These are phyloP conservation scores for Linepithema humile DNA, from an alignment of 1,140 invertebrate species.

Conservation along the genomic window DNA sequence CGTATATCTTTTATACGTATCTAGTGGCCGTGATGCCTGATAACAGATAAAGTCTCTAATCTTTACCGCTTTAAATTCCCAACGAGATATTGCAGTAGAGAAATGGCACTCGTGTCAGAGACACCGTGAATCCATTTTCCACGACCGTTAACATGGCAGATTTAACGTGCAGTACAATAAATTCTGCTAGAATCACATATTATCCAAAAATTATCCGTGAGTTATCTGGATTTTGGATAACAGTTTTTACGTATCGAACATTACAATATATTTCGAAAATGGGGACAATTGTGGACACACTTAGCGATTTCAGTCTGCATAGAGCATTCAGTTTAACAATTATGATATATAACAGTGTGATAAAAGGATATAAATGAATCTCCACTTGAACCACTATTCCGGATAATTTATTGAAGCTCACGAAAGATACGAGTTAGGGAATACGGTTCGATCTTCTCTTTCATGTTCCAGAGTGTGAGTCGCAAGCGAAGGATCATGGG, in stretches of 20 bases:
- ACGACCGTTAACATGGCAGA: conserved; percentile 8
- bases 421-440: neutral
- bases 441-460: conserved; percentile 22
- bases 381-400: neutral
- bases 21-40: conserved; percentile 11
- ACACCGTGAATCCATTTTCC: neutral
- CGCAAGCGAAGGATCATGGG: conserved; percentile 32
- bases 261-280: no score
- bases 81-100: conserved; percentile 19
- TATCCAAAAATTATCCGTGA: conserved; percentile 17
- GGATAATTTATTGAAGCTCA: neutral
- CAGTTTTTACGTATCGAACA: neutral
- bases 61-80: neutral
- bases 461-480: conserved; percentile 67
- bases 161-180: neutral
- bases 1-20: conserved; percentile 15
- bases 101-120: conserved; percentile 10
- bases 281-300: no score
- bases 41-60: conserved; percentile 45
- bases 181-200: conserved; percentile 28
- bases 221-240: neutral
- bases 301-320: no score
- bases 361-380: neutral
- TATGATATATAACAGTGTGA: neutral
- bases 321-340: neutral